Evolutionary conservation across 2,113 vertebrate species (phyloP), one percentile per base, ranked within the genome.

Genomic region (Chloroceryle aenea): DNA sequence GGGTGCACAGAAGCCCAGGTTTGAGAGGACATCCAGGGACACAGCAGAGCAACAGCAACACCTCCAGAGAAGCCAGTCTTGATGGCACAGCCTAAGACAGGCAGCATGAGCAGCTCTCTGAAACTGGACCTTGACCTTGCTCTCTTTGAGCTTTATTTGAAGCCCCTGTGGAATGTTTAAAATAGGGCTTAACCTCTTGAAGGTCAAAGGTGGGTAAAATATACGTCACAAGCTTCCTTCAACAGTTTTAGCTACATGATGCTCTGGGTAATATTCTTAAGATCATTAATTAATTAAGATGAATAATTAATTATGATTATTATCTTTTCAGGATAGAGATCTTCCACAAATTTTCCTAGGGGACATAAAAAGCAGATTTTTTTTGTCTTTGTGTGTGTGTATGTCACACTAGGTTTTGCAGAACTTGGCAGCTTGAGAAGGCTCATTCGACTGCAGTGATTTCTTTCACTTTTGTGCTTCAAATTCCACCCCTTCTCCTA

Each of bases 401-500:
- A 40, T 2, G 14, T 32, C 66, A 62, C 5, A 1, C 14, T 30
- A 61, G 27, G 5, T 52, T 91, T 87, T 72, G 56, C 66, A 76
- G 48, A 64, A 42, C 36, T 79, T 91, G 66, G 58, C 74, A 93
- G 32, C 69, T 82, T 79, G 56, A 91, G 85, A 80, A 91, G 38
- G 13, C 40, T 91, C 66, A 61, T 67, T 78, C 6, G 72, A 79
- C 8, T 64, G 48, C 56, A 85, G 53, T 8, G 23, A 53, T 62
- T 94, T 91, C 29, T 94, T 85, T 66, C 6, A 75, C 23, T 64
- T 93, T 93, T 94, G 53, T n/a, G 22, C 82, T 90, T 93, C 62
- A 76, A 73, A 80, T 90, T 73, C 36, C 14, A 36, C 23, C 21
- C 2, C 40, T 87, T 78, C 27, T n/a, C 43, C 58, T 93, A 38